Evolutionary conservation across 2,113 vertebrate species (phyloP).

Genomic region (Amblyornis subalaris): DNA sequence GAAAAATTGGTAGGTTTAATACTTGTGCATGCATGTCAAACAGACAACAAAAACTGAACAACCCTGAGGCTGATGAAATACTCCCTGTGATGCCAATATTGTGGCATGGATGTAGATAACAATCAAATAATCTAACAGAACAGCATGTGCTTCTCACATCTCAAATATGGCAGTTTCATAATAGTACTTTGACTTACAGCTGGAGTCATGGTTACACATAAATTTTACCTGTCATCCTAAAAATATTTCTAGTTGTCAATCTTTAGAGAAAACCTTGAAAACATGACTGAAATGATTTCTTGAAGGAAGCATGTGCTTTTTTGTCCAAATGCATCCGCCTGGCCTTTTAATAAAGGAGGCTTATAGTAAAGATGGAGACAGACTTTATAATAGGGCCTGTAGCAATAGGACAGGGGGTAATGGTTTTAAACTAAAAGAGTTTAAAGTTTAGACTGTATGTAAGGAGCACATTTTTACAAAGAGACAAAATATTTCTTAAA

Average conservation of each 20-base stretch:
- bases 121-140: background rate
- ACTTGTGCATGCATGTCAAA: background rate
- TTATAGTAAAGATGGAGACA: background rate
- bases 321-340: background rate
- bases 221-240: background rate
- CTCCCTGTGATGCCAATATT: background rate
- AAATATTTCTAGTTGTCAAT: background rate
- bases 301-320: background rate
- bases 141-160: background rate
- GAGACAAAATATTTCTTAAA: background rate
- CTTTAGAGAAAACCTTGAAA: background rate
- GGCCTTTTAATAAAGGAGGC: rapidly evolving
- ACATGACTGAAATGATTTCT: background rate
- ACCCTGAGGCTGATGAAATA: background rate
- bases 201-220: background rate
- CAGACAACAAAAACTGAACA: background rate
- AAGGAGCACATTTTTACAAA: background rate
- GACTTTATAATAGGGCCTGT: background rate
- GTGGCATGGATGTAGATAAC: background rate
- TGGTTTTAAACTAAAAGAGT: background rate
- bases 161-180: background rate
- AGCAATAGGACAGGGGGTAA: rapidly evolving
- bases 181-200: background rate
- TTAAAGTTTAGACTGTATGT: background rate
- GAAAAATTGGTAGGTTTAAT: background rate